These are phyloP conservation scores for Pluvialis apricaria DNA, from an alignment of 2,113 vertebrate genomes.

Conservation along the genomic window DNA sequence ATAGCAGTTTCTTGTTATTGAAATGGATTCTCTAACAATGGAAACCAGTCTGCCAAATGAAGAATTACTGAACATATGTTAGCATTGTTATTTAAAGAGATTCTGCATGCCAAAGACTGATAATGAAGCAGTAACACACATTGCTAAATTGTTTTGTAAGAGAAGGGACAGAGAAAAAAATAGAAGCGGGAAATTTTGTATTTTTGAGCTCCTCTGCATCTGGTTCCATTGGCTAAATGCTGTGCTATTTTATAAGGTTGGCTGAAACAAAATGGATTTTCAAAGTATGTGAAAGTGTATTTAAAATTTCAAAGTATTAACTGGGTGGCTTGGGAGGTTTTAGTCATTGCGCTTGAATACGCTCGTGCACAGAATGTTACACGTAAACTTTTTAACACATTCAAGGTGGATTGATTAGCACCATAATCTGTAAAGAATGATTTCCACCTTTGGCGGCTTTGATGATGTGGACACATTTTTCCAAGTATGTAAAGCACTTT, in stretches of 20 bases:
- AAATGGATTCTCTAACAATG: not conserved
- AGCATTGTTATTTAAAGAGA: slow-evolving; percentile 26
- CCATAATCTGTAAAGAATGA: not conserved
- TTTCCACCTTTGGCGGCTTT: not conserved
- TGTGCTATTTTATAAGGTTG: not conserved
- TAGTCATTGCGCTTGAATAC: not conserved
- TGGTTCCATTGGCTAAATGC: not conserved
- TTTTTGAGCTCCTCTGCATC: not conserved
- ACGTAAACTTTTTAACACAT: not conserved
- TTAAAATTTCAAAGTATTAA: not conserved
- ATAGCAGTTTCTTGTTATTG: not conserved
- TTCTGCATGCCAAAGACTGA: not conserved
- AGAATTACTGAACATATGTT: slow-evolving; percentile 1
- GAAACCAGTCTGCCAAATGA: not conserved
- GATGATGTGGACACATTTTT: not conserved
- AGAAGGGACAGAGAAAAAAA: not conserved
- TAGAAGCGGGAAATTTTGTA: not conserved
- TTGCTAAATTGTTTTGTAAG: not conserved
- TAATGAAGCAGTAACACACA: not conserved
- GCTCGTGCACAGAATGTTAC: not conserved
- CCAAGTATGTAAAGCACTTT: not conserved
- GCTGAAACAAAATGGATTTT: not conserved
- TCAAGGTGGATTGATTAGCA: not conserved
- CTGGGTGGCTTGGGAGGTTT: not conserved
- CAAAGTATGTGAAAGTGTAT: not conserved